Base-by-base conservation (phyloP, 2,888 invertebrate genomes). In the Dryocosmus kuriphilus region DNA sequence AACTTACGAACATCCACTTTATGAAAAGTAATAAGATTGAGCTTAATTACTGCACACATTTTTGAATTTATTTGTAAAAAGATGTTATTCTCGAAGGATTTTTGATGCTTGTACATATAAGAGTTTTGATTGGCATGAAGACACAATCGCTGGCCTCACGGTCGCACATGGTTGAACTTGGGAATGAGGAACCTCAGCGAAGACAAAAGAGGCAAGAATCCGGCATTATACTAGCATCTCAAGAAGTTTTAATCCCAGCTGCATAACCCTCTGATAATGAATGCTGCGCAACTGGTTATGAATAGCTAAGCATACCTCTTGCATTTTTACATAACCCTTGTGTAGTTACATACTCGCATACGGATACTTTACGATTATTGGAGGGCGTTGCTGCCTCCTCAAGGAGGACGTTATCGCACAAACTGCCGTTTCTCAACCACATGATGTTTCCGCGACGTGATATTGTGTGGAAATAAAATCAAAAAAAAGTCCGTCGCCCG, bases 281-380 rank as follows among this genome's bases (percentile, higher is more conserved):
- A 88, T 87, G 84, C 88, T 83, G 86, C 87, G 85, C 87, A 87
- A 88, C 88, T 87, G 87, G 87, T 88, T 88, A 88, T 88, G 88
- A 88, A 88, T 88, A 88, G 86, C 83, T 84, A 81, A 84, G 81
- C 85, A 84, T 87, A 85, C 82, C 84, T 81, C 78, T 78, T 75
- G 62, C 71, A 74, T 22, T 87, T 87, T 88, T 88, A 82, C 84
- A 75, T 80, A 81, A 84, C 81, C 80, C 77, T 82, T 81, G 82
- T 84, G 81, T 83, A 84, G 82, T 86, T 85, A 84, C 83, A 79
- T 79, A 85, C 82, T 80, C 81, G 75, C 84, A 82, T 75, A 79
- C 75, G 71, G 71, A 71, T 86, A 85, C 85, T 89, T 89, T 89
- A 89, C 83, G 89, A 89, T 89, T 88, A 89, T 89, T 87, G 84